Conservation (phyloP, 2,888 invertebrate genomes). For the Clanis bilineata region DNA sequence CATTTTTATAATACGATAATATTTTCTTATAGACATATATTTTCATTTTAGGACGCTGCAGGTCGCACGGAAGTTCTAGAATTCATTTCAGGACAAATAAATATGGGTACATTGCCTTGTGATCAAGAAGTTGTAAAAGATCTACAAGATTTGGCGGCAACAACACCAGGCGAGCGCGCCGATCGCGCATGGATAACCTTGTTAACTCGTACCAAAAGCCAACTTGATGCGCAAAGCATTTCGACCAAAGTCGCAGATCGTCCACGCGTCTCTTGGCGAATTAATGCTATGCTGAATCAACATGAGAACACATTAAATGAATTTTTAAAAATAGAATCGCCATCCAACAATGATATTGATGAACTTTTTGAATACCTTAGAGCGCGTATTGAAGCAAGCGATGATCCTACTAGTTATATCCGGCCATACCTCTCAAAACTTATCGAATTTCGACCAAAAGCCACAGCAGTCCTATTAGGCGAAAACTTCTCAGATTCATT, state of each 20-base stretch:
- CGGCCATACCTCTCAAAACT: constrained; percentile 45
- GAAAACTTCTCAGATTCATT: constrained; percentile 44
- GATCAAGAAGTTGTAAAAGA: constrained; percentile 57
- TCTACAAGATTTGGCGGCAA: constrained; percentile 47
- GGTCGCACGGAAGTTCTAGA: constrained; percentile 65
- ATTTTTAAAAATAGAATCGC: constrained; percentile 57
- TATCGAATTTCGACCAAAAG: constrained; percentile 53
- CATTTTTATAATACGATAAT: background rate
- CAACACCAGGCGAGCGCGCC: constrained; percentile 52
- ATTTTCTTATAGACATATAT: too few species aligned
- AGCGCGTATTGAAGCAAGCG: constrained; percentile 38
- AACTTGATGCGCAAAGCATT: constrained; percentile 34
- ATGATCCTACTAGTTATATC: constrained; percentile 34
- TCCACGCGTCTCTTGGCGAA: constrained; percentile 59
- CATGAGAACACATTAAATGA: constrained; percentile 46
- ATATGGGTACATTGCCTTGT: constrained; percentile 58
- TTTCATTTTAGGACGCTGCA: constrained; percentile 51
- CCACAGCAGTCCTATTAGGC: constrained; percentile 55
- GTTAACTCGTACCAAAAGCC: constrained; percentile 38
- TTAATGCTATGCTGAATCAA: constrained; percentile 45
- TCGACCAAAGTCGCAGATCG: constrained; percentile 31
- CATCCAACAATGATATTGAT: constrained; percentile 55
- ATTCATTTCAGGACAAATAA: constrained; percentile 65
- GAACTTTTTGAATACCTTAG: constrained; percentile 65
- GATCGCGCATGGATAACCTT: constrained; percentile 66